Percentiles rank a stretch among this genome's conserved stretches.
phyloP scores from a whole-genome alignment of 2,113 vertebrate genomes.

The Anser cygnoides region DNA sequence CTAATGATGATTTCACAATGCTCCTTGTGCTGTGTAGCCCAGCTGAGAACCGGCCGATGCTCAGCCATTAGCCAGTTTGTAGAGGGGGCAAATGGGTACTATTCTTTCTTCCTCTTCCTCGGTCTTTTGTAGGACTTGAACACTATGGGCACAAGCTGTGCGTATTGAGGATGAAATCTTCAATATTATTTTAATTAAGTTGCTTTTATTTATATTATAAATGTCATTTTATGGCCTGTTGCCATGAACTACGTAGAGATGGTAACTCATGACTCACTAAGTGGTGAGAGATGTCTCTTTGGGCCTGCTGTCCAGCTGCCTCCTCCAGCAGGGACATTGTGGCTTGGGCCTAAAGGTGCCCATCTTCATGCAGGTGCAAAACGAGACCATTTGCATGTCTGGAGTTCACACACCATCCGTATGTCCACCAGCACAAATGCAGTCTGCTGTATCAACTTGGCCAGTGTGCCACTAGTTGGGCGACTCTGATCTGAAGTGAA shows the following conservation, averaged over 20 bases:
- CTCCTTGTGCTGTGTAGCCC: background rate
- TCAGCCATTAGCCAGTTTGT: background rate
- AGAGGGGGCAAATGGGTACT: background rate
- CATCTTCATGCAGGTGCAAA: background rate
- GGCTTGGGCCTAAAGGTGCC: background rate
- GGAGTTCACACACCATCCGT: background rate
- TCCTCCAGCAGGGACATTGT: background rate
- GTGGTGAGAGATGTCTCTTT: background rate
- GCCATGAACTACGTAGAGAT: accelerated
- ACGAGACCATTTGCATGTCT: background rate
- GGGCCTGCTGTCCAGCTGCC: background rate
- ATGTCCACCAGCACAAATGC: background rate
- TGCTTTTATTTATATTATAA: background rate
- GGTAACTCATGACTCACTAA: background rate
- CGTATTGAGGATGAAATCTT: background rate
- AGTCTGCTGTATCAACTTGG: accelerated
- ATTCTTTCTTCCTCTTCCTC: background rate
- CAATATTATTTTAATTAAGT: background rate
- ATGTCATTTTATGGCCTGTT: background rate
- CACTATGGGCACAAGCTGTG: background rate
- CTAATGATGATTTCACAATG: background rate
- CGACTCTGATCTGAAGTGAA: background rate
- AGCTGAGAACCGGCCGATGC: background rate
- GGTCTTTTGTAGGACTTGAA: background rate
- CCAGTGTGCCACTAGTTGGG: background rate